Evolutionary conservation across 2,113 vertebrate genomes (phyloP).

Genomic region (Ranitomeya imitator): DNA sequence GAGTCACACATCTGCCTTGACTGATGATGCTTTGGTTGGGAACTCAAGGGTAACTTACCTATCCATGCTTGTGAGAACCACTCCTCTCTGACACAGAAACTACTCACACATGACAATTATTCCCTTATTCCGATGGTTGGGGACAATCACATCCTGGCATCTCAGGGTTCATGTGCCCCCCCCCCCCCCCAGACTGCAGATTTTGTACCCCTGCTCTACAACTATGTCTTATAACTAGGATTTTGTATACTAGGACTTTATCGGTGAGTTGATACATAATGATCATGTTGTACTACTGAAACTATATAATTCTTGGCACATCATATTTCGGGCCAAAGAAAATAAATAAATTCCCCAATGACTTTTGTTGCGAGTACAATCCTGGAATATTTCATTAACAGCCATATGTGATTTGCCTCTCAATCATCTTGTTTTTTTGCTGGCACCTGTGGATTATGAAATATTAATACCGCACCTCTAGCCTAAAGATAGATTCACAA

Average conservation of each 20-base stretch:
- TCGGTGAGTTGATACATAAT: conserved; percentile 58
- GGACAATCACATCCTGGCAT: too few relatives aligned
- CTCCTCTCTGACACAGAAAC: too few relatives aligned
- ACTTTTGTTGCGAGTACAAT: conserved; percentile 50
- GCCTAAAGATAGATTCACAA: conserved; percentile 46
- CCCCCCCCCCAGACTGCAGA: conserved; percentile 59
- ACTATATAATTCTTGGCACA: conserved; percentile 62
- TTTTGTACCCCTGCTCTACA: not conserved
- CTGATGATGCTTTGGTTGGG: too few relatives aligned
- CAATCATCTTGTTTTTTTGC: conserved; percentile 61
- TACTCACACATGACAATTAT: too few relatives aligned
- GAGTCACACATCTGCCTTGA: too few relatives aligned
- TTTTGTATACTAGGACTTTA: conserved; percentile 66
- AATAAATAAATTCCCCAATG: conserved; percentile 58
- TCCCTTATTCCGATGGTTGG: too few relatives aligned
- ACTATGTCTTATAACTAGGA: conserved; percentile 57
- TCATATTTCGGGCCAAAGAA: conserved; percentile 25
- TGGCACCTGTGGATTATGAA: conserved; percentile 63
- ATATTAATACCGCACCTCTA: conserved; percentile 63
- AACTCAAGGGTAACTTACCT: too few relatives aligned
- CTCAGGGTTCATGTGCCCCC: not conserved
- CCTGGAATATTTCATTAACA: conserved; percentile 57
- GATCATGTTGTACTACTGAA: conserved; percentile 63
- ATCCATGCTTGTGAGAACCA: too few relatives aligned
- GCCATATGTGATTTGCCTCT: conserved; percentile 65